Evolutionary conservation across 2,888 invertebrate species (phyloP).

Genomic region (Cryptosula pallasiana): DNA sequence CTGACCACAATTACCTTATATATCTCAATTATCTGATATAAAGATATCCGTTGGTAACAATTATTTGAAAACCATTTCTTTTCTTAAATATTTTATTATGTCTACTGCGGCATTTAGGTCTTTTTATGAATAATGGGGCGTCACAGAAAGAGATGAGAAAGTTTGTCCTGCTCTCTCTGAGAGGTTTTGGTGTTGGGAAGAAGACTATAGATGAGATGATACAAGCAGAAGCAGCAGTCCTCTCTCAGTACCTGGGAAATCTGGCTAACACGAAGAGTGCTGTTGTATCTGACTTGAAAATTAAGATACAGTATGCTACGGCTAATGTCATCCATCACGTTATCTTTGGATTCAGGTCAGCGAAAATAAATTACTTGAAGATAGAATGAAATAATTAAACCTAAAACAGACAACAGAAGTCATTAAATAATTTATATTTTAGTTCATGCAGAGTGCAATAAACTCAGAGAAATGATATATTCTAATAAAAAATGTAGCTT

Average conservation of each 20-base stretch:
- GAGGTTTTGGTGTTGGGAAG: constrained; percentile 27
- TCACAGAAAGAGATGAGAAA: constrained; percentile 24
- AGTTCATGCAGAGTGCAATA: too few species aligned
- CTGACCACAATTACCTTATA: too few species aligned
- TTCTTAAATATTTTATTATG: too few species aligned
- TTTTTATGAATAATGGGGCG: constrained; percentile 25
- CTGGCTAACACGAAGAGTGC: not conserved
- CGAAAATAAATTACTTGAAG: not conserved
- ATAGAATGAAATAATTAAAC: too few species aligned
- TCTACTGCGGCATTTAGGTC: constrained; percentile 6
- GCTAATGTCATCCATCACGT: constrained; percentile 5
- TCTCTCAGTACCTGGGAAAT: not conserved
- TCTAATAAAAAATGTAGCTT: too few species aligned
- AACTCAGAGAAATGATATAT: too few species aligned
- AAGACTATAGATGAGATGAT: constrained; percentile 26
- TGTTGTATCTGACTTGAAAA: not conserved
- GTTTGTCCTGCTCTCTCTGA: constrained; percentile 25
- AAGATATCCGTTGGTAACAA: too few species aligned
- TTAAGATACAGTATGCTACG: constrained; percentile 3
- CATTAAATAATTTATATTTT: too few species aligned
- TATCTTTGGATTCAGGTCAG: not conserved
- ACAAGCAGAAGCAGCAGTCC: constrained; percentile 9
- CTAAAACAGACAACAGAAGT: too few species aligned
- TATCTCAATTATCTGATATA: too few species aligned
- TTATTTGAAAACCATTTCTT: too few species aligned